Percentiles rank a stretch among this genome's conserved stretches.
Conservation (phyloP, 2,113 vertebrate species). For the Tragelaphus buxtoni region DNA sequence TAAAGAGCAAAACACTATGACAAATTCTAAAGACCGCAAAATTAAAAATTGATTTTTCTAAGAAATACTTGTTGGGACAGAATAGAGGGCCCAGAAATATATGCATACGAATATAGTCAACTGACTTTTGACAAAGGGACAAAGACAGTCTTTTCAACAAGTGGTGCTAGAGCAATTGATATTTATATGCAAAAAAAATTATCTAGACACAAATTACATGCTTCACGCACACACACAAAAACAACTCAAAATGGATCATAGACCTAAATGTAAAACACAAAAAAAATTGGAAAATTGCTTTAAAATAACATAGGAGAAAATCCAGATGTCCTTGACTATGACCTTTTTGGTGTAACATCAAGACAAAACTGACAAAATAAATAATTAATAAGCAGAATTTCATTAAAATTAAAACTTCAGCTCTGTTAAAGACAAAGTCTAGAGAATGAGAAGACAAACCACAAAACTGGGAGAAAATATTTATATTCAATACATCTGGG, state of each 20-base stretch:
- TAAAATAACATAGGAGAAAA: background rate
- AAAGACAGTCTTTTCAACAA: background rate
- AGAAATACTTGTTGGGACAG: background rate
- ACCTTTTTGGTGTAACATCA: background rate
- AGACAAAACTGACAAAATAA: background rate
- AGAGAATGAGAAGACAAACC: background rate
- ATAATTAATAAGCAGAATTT: background rate
- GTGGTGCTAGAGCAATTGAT: too few species aligned
- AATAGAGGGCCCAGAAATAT: background rate
- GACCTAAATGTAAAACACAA: background rate
- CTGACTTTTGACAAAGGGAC: background rate
- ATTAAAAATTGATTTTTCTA: background rate
- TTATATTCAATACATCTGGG: background rate
- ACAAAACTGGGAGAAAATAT: background rate
- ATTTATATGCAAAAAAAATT: background rate
- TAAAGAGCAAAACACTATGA: background rate
- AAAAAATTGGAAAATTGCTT: background rate
- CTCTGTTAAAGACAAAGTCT: background rate
- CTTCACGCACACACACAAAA: background rate
- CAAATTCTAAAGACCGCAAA: background rate
- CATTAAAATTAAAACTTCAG: background rate
- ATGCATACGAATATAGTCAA: background rate
- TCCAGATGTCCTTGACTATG: background rate
- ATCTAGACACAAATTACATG: background rate
- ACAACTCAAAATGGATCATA: background rate